Evolutionary conservation across 2,888 invertebrate species (phyloP), one percentile per base, ranked within the genome.

Genomic region (Elgonia sp.): DNA sequence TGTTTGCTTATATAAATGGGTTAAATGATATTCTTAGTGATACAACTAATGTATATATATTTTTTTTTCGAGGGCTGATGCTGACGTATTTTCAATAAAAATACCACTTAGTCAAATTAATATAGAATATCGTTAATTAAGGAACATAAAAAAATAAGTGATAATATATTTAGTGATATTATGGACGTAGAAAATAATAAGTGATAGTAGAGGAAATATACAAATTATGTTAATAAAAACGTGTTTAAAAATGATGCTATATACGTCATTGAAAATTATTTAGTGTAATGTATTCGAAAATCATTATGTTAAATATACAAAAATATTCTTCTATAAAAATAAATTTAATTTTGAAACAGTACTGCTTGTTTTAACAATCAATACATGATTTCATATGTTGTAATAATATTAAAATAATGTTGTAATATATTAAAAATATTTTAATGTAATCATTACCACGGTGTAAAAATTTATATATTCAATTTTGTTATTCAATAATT

Each of bases 31-130:
- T 29, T 29, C 14, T 14, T 60, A 14, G 14, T 14, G 60, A 60
- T 29, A 60, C 4, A 14, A 40, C 21, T 14, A 16, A 29, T 29
- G 37, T 60, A 37, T 14, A 29, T 60, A 29, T 29, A 60, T 20
- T 20, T 20, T 50, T 70, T 55, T 50, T 70, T 55, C 18, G 14
- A 70, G 16, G 46, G 20, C 39, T 37, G 57, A 53, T 18, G 42
- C 73, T 73, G 60, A 46, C 16, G 73, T 73, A 73, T 60, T 60
- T 60, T 73, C 73, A 73, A 73, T 60, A 73, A 9, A 60, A 60
- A 73, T 73, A 73, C 20, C 42, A 73, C 60, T 73, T 73, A 73
- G 73, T 73, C 60, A 42, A 73, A 73, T 60, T 60, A 16, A 20
- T 60, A 55, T 40, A 57, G 1, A 72, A 60, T n/a, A 42, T 37